Percentiles rank a stretch among this genome's conserved stretches.
Conservation (phyloP, 2,797 vertebrate genomes). For the Sebastes kiyomatsui region DNA sequence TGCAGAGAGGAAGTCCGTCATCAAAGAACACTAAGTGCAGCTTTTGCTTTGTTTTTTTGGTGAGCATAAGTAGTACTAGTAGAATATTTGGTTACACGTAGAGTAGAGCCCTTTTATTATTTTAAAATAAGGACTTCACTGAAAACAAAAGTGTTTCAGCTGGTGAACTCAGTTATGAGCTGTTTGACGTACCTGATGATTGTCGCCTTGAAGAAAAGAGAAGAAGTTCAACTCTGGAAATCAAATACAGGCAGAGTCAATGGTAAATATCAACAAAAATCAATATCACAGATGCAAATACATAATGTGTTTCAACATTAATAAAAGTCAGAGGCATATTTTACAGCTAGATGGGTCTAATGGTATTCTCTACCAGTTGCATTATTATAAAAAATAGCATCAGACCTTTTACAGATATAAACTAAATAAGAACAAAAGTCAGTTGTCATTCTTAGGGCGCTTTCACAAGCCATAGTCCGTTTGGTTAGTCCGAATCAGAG, state of each 20-base stretch:
- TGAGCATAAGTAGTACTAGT: background rate
- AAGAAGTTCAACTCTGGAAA: slow-evolving; percentile 97
- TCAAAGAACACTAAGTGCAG: background rate
- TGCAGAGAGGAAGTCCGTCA: background rate
- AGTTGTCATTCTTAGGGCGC: background rate
- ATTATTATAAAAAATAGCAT: background rate
- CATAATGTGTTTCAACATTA: background rate
- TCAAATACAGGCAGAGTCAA: slow-evolving; percentile 13
- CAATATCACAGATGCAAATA: background rate
- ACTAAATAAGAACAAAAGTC: background rate
- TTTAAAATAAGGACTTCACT: background rate
- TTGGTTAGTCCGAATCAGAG: too few relatives aligned
- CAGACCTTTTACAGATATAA: background rate
- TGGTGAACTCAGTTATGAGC: background rate
- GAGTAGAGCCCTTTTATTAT: background rate
- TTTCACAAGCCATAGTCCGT: too few relatives aligned
- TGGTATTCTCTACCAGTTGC: background rate
- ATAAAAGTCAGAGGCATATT: background rate
- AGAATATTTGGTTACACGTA: background rate
- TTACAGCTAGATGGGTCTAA: background rate
- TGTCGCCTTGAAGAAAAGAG: slow-evolving; percentile 98
- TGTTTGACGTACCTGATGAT: slow-evolving; percentile 92
- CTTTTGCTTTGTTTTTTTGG: background rate
- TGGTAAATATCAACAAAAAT: background rate
- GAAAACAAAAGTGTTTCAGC: background rate